Evolutionary conservation across 2,888 invertebrate species (phyloP), one percentile per base, ranked within the genome.

Genomic region (Synanthedon andrenaeformis): DNA sequence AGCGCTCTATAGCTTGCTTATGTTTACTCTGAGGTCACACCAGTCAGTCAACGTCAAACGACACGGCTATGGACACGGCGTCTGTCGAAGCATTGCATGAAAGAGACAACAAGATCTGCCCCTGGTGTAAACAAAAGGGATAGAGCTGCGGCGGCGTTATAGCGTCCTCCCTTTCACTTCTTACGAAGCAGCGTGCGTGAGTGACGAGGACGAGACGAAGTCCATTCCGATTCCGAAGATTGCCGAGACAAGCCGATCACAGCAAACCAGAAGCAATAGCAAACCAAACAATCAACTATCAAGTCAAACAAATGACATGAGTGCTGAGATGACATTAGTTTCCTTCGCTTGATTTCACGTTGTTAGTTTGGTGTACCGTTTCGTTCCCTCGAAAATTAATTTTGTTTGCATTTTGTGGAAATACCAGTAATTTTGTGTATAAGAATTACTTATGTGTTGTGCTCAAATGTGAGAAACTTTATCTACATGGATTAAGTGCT

Each of bases 141-240:
- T 41, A 68, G 58, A 61, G 59, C 72, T 73, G 83, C 84, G 83
- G 70, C 80, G 82, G 83, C 82, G 85, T 81, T 70, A 69, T 79
- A 70, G 75, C 74, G 83, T 83, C 83, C 84, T 54, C 52, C 49
- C 50, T 56, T 55, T 56, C 54, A n/a, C 49, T 23, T 5, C 23
- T 23, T 23, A 23, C 19, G 19, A 23, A 23, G 17, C 1, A 4
- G 5, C 4, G 23, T 19, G 19, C 19, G 3, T 19, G 19, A 3
- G n/a, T 3, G 19, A 3, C 19, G 19, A 17, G n/a, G n/a, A 23
- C 23, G 23, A 19, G 4, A 14, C 45, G n/a, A 42, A 23, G 23
- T 3, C 28, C 28, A 11, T 14, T 45, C n/a, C 11, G 48, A 45
- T 10, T 45, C n/a, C 48, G 48, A 45, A 45, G 2, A 45, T 35